Conservation (phyloP, 2,113 vertebrate genomes). For the Tragelaphus buxtoni region DNA sequence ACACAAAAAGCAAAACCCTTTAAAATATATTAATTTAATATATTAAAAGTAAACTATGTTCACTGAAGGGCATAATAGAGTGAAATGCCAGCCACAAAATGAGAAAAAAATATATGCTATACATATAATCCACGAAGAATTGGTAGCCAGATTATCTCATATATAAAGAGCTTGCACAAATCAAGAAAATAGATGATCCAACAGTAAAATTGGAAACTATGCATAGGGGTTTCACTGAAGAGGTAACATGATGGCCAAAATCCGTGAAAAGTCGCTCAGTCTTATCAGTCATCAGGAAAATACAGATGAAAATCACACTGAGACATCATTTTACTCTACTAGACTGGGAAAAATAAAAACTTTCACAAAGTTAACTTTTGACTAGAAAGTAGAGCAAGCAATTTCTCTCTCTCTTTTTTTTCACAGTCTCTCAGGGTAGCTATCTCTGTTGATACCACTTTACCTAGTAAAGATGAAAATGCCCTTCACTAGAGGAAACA, state of each 20-base stretch:
- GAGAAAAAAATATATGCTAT: background rate
- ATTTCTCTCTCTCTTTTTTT: background rate
- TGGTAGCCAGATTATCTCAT: background rate
- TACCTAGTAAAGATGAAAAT: background rate
- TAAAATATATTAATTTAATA: background rate
- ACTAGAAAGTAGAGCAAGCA: background rate
- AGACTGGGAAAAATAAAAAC: background rate
- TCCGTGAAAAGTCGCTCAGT: background rate
- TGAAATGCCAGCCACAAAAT: background rate
- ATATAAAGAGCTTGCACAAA: background rate
- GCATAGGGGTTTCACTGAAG: background rate
- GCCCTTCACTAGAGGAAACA: background rate
- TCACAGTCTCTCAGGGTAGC: background rate
- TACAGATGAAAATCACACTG: background rate
- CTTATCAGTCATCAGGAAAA: background rate
- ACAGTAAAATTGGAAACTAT: background rate
- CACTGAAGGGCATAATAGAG: background rate
- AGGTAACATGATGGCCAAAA: background rate
- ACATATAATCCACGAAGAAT: background rate
- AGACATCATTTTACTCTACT: background rate
- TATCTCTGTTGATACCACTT: background rate
- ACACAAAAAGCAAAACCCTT: background rate
- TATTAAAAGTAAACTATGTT: constrained; percentile 6
- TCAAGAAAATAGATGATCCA: background rate
- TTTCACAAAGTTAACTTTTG: background rate